Conservation (phyloP, 2,888 invertebrate species). For the Ormyrus pomaceus region DNA sequence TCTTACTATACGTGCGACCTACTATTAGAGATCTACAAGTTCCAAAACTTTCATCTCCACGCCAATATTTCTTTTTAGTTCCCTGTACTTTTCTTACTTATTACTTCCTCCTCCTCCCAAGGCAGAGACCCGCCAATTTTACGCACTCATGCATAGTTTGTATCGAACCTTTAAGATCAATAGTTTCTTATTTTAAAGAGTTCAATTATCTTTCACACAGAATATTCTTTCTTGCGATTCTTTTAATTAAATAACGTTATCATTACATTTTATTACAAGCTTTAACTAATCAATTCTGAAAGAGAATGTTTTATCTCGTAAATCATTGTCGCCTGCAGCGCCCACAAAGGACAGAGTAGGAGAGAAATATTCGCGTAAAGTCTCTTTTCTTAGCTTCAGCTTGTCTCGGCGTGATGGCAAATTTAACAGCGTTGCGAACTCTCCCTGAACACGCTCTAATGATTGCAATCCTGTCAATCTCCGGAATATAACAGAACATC, state of each 20-base stretch:
- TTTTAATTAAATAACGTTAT: too few relatives aligned
- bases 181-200: too few relatives aligned
- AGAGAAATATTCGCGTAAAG: not conserved
- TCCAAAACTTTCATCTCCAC: not conserved
- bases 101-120: not conserved
- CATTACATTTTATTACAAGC: too few relatives aligned
- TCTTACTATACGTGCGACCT: not conserved
- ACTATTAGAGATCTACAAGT: not conserved
- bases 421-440: slow-evolving; percentile 7
- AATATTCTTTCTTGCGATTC: too few relatives aligned
- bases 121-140: not conserved
- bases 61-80: not conserved
- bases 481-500: not conserved
- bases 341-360: not conserved
- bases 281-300: too few relatives aligned
- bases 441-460: not conserved
- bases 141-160: not conserved
- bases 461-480: not conserved
- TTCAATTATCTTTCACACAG: too few relatives aligned
- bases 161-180: too few relatives aligned
- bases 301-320: not conserved
- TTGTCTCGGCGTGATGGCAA: not conserved
- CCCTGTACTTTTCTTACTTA: not conserved
- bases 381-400: not conserved
- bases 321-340: not conserved